Conservation (phyloP, 2,113 vertebrate genomes). For the Embiotoca jacksoni region DNA sequence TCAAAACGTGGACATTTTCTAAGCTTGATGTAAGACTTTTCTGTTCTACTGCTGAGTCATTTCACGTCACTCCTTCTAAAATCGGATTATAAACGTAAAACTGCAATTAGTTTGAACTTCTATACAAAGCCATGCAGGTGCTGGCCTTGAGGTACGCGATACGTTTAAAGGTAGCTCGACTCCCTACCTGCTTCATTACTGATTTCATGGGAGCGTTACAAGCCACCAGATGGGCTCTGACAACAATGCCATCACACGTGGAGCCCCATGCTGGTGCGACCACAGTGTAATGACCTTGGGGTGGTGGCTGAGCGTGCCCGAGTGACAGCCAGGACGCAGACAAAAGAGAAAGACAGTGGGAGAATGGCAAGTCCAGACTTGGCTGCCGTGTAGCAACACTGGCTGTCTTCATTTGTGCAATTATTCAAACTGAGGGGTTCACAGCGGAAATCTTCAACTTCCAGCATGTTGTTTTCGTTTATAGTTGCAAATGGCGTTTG, state of each 20-base stretch:
- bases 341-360: conserved; percentile 37
- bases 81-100: background rate
- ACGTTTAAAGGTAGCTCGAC: conserved; percentile 47
- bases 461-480: background rate
- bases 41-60: background rate
- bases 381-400: conserved; percentile 25
- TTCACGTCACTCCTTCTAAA: background rate
- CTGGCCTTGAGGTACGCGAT: conserved; percentile 44
- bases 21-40: background rate
- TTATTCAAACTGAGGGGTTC: conserved; percentile 14
- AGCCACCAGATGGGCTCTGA: conserved; percentile 82
- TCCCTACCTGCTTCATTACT: conserved; percentile 73
- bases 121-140: conserved; percentile 17
- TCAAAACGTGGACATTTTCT: background rate
- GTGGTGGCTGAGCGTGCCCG: conserved; percentile 47
- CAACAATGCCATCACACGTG: conserved; percentile 73
- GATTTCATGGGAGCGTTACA: conserved; percentile 75
- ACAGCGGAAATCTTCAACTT: background rate
- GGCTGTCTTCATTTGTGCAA: conserved; percentile 24
- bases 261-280: conserved; percentile 70
- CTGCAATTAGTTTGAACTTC: background rate
- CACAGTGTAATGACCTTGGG: conserved; percentile 79
- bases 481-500: too few relatives aligned
- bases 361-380: conserved; percentile 30
- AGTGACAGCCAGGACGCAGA: conserved; percentile 58